Evolutionary conservation across 2,888 invertebrate genomes (phyloP).

Genomic region (Andrena chrysosceles): DNA sequence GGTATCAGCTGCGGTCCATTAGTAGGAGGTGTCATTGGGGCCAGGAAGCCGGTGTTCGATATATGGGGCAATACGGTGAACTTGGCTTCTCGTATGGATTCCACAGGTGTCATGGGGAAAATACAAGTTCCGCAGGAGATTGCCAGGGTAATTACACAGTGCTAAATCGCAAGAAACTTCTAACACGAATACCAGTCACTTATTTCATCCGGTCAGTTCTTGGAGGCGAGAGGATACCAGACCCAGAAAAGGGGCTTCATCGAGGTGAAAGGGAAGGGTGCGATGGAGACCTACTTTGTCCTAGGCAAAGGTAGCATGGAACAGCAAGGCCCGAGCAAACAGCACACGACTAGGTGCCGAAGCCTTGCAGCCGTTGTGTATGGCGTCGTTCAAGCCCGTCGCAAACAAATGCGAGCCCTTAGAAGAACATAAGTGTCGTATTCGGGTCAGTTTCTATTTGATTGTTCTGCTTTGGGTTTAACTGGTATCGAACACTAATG

Average conservation of each 20-base stretch:
- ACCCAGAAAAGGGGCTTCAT: slow-evolving; percentile 93
- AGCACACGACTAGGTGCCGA: slow-evolving; percentile 90
- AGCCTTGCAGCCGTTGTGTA: slow-evolving; percentile 95
- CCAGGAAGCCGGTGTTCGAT: slow-evolving; percentile 97
- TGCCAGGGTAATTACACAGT: slow-evolving; percentile 87
- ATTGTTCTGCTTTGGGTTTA: neutral
- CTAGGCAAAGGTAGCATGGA: slow-evolving; percentile 88
- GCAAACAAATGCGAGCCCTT: slow-evolving; percentile 87
- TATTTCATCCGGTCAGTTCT: slow-evolving; percentile 87
- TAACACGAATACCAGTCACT: neutral
- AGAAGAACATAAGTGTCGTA: slow-evolving; percentile 72
- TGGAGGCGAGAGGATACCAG: slow-evolving; percentile 91
- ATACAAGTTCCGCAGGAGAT: slow-evolving; percentile 96
- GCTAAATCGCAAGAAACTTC: neutral
- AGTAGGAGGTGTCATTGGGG: slow-evolving; percentile 98
- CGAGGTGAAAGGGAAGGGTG: slow-evolving; percentile 97
- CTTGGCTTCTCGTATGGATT: slow-evolving; percentile 98
- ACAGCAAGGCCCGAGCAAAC: slow-evolving; percentile 87
- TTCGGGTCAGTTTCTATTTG: slow-evolving; percentile 22
- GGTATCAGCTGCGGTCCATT: slow-evolving; percentile 96
- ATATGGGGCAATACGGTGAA: slow-evolving; percentile 99
- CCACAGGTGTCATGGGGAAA: slow-evolving; percentile 94
- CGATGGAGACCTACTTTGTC: slow-evolving; percentile 98
- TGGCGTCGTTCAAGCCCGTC: slow-evolving; percentile 93
- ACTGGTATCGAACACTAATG: neutral